phyloP scores from a whole-genome alignment of 1,140 invertebrate genomes.

The Mycetomoellerius zeteki region DNA sequence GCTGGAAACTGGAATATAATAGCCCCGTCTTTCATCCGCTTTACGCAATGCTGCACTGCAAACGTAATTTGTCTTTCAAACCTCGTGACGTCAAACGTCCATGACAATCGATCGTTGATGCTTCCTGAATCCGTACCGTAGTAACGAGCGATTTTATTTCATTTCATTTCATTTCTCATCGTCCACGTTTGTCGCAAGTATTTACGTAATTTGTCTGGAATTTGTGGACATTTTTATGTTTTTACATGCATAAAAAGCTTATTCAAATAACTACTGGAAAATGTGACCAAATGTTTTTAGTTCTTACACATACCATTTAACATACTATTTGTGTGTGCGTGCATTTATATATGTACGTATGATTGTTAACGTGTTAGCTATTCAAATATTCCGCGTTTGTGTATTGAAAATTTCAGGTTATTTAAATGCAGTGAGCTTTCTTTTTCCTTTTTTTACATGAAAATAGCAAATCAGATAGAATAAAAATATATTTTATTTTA shows the following conservation, averaged over 20 bases:
- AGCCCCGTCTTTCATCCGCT: slow-evolving; percentile 62
- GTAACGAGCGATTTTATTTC: slow-evolving; percentile 41
- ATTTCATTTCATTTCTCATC: slow-evolving; percentile 7
- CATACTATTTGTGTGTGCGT: not conserved
- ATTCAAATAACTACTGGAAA: slow-evolving; percentile 1
- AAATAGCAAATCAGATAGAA: not conserved
- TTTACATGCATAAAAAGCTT: not conserved
- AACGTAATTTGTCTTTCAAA: slow-evolving; percentile 61
- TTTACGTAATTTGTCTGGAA: not conserved
- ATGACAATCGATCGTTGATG: slow-evolving; percentile 43
- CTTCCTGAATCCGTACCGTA: not conserved
- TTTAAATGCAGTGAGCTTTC: not conserved
- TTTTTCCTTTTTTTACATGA: not conserved
- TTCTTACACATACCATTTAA: not conserved
- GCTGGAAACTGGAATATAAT: slow-evolving; percentile 61
- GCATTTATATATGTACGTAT: not conserved
- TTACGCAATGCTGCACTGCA: slow-evolving; percentile 54
- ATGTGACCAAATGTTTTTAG: slow-evolving; percentile 10
- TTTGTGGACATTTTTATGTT: slow-evolving; percentile 12
- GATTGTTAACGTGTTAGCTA: not conserved
- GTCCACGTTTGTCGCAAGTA: not conserved
- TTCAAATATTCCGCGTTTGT: not conserved
- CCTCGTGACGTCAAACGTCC: slow-evolving; percentile 28
- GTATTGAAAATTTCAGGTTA: slow-evolving; percentile 23
- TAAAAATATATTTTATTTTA: slow-evolving; percentile 8